These are phyloP conservation scores for Meghimatium bilineatum DNA, from an alignment of 2,888 invertebrate species.

Conservation along the genomic window DNA sequence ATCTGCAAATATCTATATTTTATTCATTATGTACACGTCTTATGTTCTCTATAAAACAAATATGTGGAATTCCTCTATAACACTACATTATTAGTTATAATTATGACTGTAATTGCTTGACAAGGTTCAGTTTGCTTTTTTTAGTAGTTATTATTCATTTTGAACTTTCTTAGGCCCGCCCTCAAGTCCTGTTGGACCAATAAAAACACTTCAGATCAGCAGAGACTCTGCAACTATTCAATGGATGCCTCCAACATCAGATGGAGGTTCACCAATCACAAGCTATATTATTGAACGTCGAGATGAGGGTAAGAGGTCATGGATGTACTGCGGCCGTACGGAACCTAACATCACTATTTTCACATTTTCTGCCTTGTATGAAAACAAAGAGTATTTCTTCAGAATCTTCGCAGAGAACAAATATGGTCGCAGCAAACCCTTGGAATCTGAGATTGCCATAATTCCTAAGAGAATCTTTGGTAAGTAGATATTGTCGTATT, in stretches of 20 bases:
- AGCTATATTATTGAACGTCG: slow-evolving; percentile 73
- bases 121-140: too few species aligned
- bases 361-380: slow-evolving; percentile 81
- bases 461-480: slow-evolving; percentile 81
- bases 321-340: slow-evolving; percentile 70
- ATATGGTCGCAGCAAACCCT: slow-evolving; percentile 86
- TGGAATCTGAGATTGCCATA: slow-evolving; percentile 84
- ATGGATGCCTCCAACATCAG: slow-evolving; percentile 76
- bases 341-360: slow-evolving; percentile 63
- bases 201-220: slow-evolving; percentile 71
- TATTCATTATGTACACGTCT: too few species aligned
- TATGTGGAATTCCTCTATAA: too few species aligned
- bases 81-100: too few species aligned
- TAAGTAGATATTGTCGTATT: slow-evolving; percentile 51
- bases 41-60: too few species aligned
- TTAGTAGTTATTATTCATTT: too few species aligned
- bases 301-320: slow-evolving; percentile 71
- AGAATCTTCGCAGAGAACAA: slow-evolving; percentile 90
- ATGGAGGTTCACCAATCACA: slow-evolving; percentile 76
- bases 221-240: slow-evolving; percentile 74
- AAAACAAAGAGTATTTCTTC: slow-evolving; percentile 90
- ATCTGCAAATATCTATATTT: too few species aligned
- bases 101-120: too few species aligned
- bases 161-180: slow-evolving; percentile 66
- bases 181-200: slow-evolving; percentile 71